A percentile compares a stretch with the other conserved stretches of the same genome.
phyloP scores from a whole-genome alignment of 2,888 invertebrate genomes.

The Spodoptera picta region DNA sequence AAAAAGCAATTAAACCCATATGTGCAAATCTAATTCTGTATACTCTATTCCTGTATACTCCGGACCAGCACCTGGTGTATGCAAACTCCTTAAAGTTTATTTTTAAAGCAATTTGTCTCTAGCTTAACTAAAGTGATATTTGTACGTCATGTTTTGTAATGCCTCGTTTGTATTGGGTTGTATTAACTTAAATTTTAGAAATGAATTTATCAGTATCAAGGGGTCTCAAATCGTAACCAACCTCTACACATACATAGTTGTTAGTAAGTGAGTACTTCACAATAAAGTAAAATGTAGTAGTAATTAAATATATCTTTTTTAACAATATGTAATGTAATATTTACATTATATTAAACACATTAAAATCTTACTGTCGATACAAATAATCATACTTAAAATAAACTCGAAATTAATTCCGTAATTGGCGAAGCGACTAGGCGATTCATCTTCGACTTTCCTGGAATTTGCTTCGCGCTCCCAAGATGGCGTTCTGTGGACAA shows the following conservation, averaged over 20 bases:
- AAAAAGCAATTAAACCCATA: conserved; percentile 49
- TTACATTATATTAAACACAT: not conserved
- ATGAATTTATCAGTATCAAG: no score
- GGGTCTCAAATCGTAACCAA: no score
- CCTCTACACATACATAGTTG: no score
- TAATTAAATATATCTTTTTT: no score
- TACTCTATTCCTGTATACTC: conserved; percentile 38
- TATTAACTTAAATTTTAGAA: no score
- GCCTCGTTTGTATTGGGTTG: no score
- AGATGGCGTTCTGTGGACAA: conserved; percentile 57
- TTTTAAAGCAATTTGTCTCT: conserved; percentile 46
- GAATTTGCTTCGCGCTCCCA: conserved; percentile 60
- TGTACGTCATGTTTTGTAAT: not conserved
- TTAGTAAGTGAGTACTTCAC: no score
- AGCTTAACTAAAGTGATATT: conserved; percentile 24
- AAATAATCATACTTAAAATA: conserved; percentile 47
- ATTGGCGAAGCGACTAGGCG: conserved; percentile 51
- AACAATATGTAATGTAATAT: no score
- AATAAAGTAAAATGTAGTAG: no score
- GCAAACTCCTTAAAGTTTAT: conserved; percentile 25
- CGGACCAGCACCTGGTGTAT: conserved; percentile 48
- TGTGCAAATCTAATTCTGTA: conserved; percentile 42
- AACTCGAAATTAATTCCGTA: conserved; percentile 56
- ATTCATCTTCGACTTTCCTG: conserved; percentile 61
- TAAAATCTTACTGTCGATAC: conserved; percentile 20